Evolutionary conservation across 2,888 invertebrate species (phyloP).

Genomic region (Halocaridina rubra): DNA sequence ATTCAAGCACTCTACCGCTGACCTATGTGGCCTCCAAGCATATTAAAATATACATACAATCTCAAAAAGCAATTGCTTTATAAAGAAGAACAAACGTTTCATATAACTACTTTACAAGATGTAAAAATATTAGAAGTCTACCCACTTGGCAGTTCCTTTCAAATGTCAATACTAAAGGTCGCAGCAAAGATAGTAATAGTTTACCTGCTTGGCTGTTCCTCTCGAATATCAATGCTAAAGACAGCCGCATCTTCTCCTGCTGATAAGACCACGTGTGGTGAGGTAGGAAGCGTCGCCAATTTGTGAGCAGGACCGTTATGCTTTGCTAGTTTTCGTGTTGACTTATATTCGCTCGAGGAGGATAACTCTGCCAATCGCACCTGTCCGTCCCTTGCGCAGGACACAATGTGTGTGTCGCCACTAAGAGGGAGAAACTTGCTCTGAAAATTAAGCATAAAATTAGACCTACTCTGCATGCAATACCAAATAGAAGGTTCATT

Average conservation of each 20-base stretch:
- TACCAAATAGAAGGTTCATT: no score
- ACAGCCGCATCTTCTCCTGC: constrained; percentile 91
- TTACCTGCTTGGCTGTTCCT: constrained; percentile 76
- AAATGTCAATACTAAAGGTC: background rate
- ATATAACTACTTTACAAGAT: background rate
- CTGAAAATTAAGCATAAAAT: no score
- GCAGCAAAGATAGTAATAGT: background rate
- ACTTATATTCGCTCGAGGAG: constrained; percentile 71
- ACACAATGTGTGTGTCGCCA: constrained; percentile 84
- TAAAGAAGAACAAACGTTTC: no score
- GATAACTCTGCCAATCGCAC: constrained; percentile 75
- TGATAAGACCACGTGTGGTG: constrained; percentile 74
- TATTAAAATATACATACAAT: no score
- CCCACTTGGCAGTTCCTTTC: background rate
- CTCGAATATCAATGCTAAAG: constrained; percentile 84
- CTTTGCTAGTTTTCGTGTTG: constrained; percentile 76
- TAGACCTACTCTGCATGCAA: no score
- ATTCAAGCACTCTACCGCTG: no score
- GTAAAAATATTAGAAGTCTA: background rate
- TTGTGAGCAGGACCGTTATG: constrained; percentile 87
- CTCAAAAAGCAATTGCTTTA: no score
- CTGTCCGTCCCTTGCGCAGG: constrained; percentile 90
- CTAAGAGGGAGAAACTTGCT: constrained; percentile 85
- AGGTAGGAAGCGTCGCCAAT: constrained; percentile 77
- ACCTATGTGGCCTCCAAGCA: no score